Percentiles rank a stretch among this genome's conserved stretches.
Evolutionary conservation across 2,113 vertebrate species (phyloP).

Genomic region (Pseudopodoces humilis): DNA sequence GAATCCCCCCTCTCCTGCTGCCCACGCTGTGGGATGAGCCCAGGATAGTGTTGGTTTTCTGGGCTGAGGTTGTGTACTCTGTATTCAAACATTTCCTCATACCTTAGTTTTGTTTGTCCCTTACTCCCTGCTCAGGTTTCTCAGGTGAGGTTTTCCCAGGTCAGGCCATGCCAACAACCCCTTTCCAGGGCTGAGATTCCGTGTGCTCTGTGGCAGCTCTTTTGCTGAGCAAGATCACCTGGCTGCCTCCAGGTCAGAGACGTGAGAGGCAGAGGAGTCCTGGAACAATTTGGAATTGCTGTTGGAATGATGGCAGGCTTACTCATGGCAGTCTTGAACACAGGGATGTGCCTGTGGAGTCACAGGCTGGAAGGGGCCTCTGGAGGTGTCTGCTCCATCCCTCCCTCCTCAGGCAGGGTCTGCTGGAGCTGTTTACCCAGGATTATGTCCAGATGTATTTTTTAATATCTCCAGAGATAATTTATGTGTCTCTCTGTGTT

Average conservation of each 20-base stretch:
- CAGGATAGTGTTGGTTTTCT: not conserved
- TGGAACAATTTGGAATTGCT: not conserved
- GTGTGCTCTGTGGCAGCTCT: rapidly evolving
- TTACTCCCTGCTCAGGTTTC: not conserved
- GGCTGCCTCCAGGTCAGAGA: not conserved
- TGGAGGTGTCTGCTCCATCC: not conserved
- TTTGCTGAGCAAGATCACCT: not conserved
- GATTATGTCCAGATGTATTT: not conserved
- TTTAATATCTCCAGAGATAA: not conserved
- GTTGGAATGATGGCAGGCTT: not conserved
- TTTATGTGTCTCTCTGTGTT: not conserved
- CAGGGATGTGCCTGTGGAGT: not conserved
- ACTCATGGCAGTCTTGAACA: not conserved
- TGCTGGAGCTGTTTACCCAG: not conserved
- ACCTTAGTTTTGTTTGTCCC: not conserved
- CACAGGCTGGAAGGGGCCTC: not conserved
- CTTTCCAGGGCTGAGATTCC: not conserved
- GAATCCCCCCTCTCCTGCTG: not conserved
- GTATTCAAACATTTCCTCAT: not conserved
- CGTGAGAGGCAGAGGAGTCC: not conserved
- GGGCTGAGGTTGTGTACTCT: not conserved
- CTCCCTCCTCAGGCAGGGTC: not conserved
- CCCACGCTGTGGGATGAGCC: not conserved
- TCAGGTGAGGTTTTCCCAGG: not conserved
- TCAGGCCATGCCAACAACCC: not conserved